Evolutionary conservation across 2,888 invertebrate genomes (phyloP).

Genomic region (Chaitophorus viminalis): DNA sequence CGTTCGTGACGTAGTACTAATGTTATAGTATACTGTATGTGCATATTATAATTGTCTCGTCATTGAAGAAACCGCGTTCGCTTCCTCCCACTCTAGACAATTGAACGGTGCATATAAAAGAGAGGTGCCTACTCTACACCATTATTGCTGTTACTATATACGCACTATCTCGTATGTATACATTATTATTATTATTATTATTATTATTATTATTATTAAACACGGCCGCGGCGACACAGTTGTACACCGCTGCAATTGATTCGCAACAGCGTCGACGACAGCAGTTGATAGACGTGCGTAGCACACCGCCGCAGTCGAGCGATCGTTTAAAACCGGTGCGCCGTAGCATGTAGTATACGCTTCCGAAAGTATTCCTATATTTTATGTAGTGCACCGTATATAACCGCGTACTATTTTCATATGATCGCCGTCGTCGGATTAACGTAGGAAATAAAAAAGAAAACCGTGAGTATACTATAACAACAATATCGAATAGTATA

Average conservation of each 20-base stretch:
- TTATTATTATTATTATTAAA: neutral
- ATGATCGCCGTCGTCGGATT: neutral
- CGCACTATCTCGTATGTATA: too few species aligned
- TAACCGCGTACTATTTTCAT: too few species aligned
- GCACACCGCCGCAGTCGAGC: neutral
- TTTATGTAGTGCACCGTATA: too few species aligned
- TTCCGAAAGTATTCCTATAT: neutral
- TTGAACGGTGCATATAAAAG: neutral
- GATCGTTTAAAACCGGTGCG: neutral
- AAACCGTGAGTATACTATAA: neutral
- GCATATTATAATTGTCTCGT: neutral
- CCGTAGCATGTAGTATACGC: too few species aligned
- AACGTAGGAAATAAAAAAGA: neutral
- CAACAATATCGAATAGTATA: too few species aligned
- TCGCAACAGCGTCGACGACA: conserved; percentile 1
- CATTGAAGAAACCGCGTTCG: conserved; percentile 6
- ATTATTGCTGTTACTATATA: too few species aligned
- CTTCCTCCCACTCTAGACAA: neutral
- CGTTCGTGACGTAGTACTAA: neutral
- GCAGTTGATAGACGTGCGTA: conserved; percentile 6
- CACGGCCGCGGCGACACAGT: conserved; percentile 6
- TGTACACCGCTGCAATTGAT: conserved; percentile 9
- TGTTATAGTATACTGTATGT: neutral
- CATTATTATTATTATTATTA: too few species aligned
- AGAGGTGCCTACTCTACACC: too few species aligned